Conservation (phyloP, 2,113 vertebrate genomes). For the Hemibagrus wyckioides region DNA sequence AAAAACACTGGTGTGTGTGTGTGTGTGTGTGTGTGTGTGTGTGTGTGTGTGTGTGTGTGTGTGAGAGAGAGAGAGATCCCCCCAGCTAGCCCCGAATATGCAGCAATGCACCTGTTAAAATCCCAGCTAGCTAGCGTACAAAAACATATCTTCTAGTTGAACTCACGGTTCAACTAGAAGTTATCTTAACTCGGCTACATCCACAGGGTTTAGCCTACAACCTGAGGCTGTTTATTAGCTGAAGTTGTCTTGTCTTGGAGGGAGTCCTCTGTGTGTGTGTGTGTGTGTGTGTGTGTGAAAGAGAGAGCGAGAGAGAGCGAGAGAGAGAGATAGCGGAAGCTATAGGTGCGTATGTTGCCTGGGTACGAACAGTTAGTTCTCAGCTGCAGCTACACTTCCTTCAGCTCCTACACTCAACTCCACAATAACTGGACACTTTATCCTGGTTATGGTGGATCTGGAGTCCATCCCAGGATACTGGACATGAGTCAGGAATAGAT, state of each 20-base stretch:
- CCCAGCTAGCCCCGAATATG: neutral
- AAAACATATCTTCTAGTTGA: neutral
- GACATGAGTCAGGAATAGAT: neutral
- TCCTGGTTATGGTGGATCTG: neutral
- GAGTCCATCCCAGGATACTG: neutral
- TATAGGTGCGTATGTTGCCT: neutral
- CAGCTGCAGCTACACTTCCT: neutral
- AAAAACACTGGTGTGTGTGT: neutral
- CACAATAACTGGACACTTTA: neutral
- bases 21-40: neutral
- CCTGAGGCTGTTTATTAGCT: neutral
- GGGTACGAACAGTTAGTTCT: neutral
- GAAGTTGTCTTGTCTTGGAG: neutral
- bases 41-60: too few species aligned
- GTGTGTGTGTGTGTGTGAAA: neutral
- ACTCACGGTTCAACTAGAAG: neutral
- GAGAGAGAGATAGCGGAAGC: too few species aligned
- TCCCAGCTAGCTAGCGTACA: neutral
- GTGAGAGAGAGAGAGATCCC: too few species aligned
- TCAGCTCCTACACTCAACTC: neutral
- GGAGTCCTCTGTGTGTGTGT: neutral
- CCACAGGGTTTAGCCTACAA: neutral
- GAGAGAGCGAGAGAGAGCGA: too few species aligned
- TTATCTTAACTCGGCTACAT: neutral
- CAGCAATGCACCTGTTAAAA: constrained; percentile 8